Percentiles rank a stretch among this genome's conserved stretches.
phyloP scores from a whole-genome alignment of 1,140 invertebrate genomes.

The Drosophila sucinea region DNA sequence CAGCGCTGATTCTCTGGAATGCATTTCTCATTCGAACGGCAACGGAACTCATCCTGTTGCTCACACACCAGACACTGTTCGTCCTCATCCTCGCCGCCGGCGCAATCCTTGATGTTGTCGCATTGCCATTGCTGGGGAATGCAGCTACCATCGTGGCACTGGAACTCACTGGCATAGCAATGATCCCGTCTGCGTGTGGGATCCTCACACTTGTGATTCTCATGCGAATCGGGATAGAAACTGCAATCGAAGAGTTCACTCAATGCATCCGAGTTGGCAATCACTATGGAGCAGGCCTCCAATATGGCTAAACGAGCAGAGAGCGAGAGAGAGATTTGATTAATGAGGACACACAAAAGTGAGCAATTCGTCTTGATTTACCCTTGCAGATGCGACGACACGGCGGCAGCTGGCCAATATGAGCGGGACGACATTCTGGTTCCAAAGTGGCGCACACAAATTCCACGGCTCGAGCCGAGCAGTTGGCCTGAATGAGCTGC shows the following conservation, averaged over 20 bases:
- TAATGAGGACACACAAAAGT: slow-evolving; percentile 9
- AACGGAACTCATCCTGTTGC: slow-evolving; percentile 85
- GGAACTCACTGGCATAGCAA: slow-evolving; percentile 85
- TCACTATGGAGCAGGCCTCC: slow-evolving; percentile 86
- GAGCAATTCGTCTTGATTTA: slow-evolving; percentile 61
- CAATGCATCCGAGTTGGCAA: slow-evolving; percentile 84
- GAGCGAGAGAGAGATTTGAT: slow-evolving; percentile 1
- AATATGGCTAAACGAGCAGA: slow-evolving; percentile 83
- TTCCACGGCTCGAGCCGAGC: slow-evolving; percentile 86
- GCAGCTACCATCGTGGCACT: slow-evolving; percentile 87
- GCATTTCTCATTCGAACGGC: slow-evolving; percentile 85
- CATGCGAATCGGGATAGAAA: slow-evolving; percentile 85
- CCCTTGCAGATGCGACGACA: slow-evolving; percentile 88
- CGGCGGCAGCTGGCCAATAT: slow-evolving; percentile 85
- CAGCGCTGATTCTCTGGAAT: slow-evolving; percentile 90
- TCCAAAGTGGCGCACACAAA: slow-evolving; percentile 87
- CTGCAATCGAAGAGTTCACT: slow-evolving; percentile 86
- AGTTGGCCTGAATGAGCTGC: slow-evolving; percentile 85
- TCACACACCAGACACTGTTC: slow-evolving; percentile 85
- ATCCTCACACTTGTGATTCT: slow-evolving; percentile 83
- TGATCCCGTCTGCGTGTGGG: slow-evolving; percentile 80
- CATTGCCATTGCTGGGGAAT: slow-evolving; percentile 86
- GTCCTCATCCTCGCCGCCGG: slow-evolving; percentile 86
- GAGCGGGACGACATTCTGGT: slow-evolving; percentile 86
- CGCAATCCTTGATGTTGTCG: slow-evolving; percentile 87